Base-by-base conservation (phyloP, 2,888 invertebrate species). In the Eupithecia tripunctaria region DNA sequence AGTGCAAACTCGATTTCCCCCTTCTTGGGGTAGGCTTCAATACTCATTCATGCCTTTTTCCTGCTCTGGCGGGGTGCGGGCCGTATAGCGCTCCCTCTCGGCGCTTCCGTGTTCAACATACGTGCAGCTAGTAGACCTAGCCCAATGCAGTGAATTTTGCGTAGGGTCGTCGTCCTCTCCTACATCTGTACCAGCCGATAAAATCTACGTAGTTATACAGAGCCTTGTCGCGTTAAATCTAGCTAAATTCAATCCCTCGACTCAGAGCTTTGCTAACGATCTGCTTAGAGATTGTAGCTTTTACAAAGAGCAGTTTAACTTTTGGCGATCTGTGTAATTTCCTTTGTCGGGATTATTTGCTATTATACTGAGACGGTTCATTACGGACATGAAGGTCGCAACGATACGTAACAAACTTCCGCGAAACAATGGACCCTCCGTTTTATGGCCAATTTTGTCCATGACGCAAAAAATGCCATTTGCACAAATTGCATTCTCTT, bases 131-230 rank as follows among this genome's bases (percentile, higher is more conserved):
- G 92, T 94, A 92, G 92, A 93, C 94, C 94, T 95, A 94, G 93
- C 93, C 91, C 94, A 95, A 94, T 94, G 95, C 94, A 94, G 94
- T 87, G 93, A 94, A 94, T 94, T 95, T 95, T 94, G 94, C 94
- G 95, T 95, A 93, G 91, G 95, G 92, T 95, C 94, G 88, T 89
- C 89, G 94, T 90, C 92, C 94, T 91, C 88, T 80, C 81, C 81
- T 86, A 89, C 83, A 88, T 86, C 87, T 86, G 84, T 88, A 87
- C 80, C 81, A 70, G 77, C 80, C 82, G 79, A 84, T 77, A 73
- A 80, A 76, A 78, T 77, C 75, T 79, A 79, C 78, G 76, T 78
- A 36, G 62, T 36, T 36, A 75, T 75, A 81, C 80, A 77, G 78
- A 73, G 79, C 79, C 77, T 74, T 81, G 83, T 83, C 76, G 80